phyloP scores from a whole-genome alignment of 2,113 vertebrate species.

The Lipophrys pholis region DNA sequence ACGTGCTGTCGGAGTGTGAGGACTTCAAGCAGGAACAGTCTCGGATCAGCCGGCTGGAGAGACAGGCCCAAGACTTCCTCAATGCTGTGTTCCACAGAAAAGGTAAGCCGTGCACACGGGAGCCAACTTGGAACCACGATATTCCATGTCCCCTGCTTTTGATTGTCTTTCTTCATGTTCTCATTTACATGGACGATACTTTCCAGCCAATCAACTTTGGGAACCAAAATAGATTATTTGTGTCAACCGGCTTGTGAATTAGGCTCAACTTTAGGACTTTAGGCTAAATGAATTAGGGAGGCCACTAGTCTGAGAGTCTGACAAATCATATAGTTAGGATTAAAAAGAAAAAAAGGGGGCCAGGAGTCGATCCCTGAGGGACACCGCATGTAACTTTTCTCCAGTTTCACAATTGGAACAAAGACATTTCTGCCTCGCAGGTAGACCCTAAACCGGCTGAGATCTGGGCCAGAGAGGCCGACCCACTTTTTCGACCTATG shows the following conservation, averaged over 20 bases:
- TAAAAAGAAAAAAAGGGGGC: slow-evolving; percentile 30
- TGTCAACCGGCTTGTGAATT: not conserved
- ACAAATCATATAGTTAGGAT: too few relatives aligned
- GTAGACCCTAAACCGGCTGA: slow-evolving; percentile 48
- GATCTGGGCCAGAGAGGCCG: slow-evolving; percentile 62
- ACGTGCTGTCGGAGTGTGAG: slow-evolving; percentile 89
- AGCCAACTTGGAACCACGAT: too few relatives aligned
- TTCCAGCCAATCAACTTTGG: not conserved
- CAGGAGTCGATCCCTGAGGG: slow-evolving; percentile 37
- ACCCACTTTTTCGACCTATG: slow-evolving; percentile 58
- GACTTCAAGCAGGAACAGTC: slow-evolving; percentile 92
- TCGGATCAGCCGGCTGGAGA: slow-evolving; percentile 95
- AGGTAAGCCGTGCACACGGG: slow-evolving; percentile 80
- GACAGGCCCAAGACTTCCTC: slow-evolving; percentile 98
- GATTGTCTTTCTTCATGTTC: too few relatives aligned
- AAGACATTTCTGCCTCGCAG: slow-evolving; percentile 61
- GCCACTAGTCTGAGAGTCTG: not conserved
- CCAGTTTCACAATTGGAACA: slow-evolving; percentile 52
- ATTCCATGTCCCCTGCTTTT: too few relatives aligned
- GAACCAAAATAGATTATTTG: not conserved
- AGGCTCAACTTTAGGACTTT: not conserved
- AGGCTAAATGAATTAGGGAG: not conserved
- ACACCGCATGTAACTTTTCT: slow-evolving; percentile 20
- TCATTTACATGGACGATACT: not conserved
- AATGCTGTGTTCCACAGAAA: slow-evolving; percentile 99